Base-by-base conservation (phyloP, 1,140 invertebrate species). In the Diabrotica virgifera region DNA sequence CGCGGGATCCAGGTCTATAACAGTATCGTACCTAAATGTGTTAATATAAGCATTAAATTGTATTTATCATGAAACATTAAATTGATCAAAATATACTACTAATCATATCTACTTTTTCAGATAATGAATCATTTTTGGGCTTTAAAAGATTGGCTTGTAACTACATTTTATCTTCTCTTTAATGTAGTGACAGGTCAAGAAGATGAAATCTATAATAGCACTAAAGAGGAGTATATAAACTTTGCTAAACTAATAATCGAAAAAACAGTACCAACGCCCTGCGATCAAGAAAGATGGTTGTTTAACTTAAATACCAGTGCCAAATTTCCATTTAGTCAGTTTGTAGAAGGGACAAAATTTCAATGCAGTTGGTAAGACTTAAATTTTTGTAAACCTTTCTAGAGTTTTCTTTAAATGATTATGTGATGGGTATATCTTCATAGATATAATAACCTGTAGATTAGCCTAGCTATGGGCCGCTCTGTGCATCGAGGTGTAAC, bases 241-340 rank as follows among this genome's bases (percentile, higher is more conserved):
- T 77, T 80, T 59, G 74, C 72, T 52, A 77, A 76, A 36, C 71
- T 76, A 12, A 74, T 76, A 40, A 69, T 78, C 11, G 75, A 72
- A 10, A 81, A 81, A 65, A 94, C 92, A 0, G 80, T 86, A 40
- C 88, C 89, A 0, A 86, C 89, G 58, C 88, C 91, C 5, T 95
- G 92, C 74, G 91, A 93, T 77, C 83, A 90, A 76, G 85, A 90
- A 73, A 78, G 79, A 54, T 75, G 78, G 60, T 64, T 82, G 13
- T 82, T 80, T 63, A 80, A 78, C 7, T 68, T 82, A 14, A 76
- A 74, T 12, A 52, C 70, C 11, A 36, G 51, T 10, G 67, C 70
- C 38, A 55, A n/a, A 36, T 14, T 65, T 11, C 70, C 58, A 8
- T 63, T 63, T 2, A 63, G 51, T 11, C 64, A 50, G 35, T 71